phyloP scores from a whole-genome alignment of 92 coral and sea anemone genomes.

The Porites cylindrica region DNA sequence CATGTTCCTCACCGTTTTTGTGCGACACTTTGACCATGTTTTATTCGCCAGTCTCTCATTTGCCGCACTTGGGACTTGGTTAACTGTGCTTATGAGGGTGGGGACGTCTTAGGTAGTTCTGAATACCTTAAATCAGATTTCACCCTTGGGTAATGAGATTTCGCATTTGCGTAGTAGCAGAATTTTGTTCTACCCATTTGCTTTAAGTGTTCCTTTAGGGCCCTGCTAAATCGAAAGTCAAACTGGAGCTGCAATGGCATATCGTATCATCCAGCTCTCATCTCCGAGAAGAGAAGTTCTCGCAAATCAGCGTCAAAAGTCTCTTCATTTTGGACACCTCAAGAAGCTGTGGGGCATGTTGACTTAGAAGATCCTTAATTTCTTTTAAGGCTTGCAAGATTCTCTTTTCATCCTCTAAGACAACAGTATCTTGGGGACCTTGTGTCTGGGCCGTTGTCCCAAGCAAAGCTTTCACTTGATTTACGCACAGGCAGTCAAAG shows the following conservation, averaged over 20 bases:
- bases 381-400: conserved; percentile 46
- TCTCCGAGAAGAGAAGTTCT: conserved; percentile 43
- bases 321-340: conserved; percentile 41
- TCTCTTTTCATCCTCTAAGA: conserved; percentile 49
- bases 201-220: conserved; percentile 39
- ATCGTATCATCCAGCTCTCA: conserved; percentile 37
- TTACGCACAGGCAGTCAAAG: conserved; percentile 45
- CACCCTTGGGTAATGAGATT: conserved; percentile 42
- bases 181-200: conserved; percentile 50
- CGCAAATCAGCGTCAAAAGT: conserved; percentile 38
- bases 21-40: no score
- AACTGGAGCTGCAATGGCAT: conserved; percentile 53
- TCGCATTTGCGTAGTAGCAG: background rate
- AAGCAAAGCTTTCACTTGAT: conserved; percentile 48
- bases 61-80: conserved; percentile 35
- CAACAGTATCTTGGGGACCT: conserved; percentile 51
- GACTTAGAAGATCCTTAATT: conserved; percentile 16
- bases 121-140: conserved; percentile 21
- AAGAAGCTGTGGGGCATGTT: conserved; percentile 46
- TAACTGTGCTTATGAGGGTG: conserved; percentile 27
- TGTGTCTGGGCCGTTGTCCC: conserved; percentile 53
- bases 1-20: no score
- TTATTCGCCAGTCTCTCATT: conserved; percentile 20
- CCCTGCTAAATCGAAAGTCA: conserved; percentile 48
- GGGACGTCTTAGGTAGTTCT: conserved; percentile 29